Evolutionary conservation across 2,888 invertebrate species (phyloP).

Genomic region (Pandemis cinnamomeana): DNA sequence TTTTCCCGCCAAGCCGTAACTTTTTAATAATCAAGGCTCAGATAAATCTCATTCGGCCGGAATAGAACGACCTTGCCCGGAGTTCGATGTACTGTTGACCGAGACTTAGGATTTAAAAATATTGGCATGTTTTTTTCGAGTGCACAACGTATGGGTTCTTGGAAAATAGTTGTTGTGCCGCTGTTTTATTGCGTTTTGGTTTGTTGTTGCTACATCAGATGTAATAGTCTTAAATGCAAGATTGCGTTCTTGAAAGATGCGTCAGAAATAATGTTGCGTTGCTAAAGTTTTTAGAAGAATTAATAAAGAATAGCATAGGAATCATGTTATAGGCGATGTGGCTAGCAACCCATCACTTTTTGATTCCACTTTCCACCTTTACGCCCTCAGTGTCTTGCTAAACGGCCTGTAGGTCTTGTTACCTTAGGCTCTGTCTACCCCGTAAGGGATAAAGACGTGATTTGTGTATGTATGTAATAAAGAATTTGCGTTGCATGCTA

Average conservation of each 20-base stretch:
- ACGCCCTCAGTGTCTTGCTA: no score
- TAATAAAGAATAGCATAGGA: no score
- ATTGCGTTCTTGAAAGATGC: background rate
- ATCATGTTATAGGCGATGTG: no score
- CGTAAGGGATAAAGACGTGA: no score
- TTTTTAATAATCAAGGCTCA: slow-evolving; percentile 34
- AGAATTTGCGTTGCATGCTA: no score
- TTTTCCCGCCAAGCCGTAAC: slow-evolving; percentile 38
- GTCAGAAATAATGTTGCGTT: background rate
- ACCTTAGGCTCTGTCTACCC: no score
- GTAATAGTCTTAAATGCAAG: no score
- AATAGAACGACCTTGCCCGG: slow-evolving; percentile 66
- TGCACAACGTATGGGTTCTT: background rate
- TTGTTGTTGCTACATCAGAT: background rate
- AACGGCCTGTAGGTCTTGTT: no score
- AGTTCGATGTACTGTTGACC: slow-evolving; percentile 5
- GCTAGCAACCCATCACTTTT: no score
- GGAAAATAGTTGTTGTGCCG: slow-evolving; percentile 1
- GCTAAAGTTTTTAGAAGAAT: background rate
- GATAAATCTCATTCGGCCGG: slow-evolving; percentile 47
- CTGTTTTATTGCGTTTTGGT: slow-evolving; percentile 5
- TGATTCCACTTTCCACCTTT: no score
- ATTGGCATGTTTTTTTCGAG: slow-evolving; percentile 11
- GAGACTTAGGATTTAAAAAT: slow-evolving; percentile 5
- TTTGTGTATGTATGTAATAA: no score